These are phyloP conservation scores for Actenoides hombroni DNA, from an alignment of 2,113 vertebrate genomes.

Conservation along the genomic window DNA sequence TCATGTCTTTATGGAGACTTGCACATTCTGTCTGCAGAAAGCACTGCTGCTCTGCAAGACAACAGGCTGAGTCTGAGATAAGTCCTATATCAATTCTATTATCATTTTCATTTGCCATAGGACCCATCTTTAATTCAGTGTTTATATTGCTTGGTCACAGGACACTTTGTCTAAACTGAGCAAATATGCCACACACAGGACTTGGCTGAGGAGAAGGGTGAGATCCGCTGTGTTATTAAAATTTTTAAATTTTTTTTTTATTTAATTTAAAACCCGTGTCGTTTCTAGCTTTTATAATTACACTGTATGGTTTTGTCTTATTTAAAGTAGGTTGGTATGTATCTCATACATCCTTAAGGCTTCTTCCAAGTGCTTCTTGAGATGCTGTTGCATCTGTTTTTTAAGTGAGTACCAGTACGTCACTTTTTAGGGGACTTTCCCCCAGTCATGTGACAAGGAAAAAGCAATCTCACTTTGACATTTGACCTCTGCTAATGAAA, in stretches of 20 bases:
- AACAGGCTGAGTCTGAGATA: neutral
- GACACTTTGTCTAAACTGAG: neutral
- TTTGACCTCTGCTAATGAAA: constrained; percentile 51
- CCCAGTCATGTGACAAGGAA: neutral
- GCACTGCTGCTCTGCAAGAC: neutral
- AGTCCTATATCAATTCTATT: neutral
- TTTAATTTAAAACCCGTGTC: neutral
- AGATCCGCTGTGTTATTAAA: neutral
- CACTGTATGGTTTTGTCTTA: neutral
- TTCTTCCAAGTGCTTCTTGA: neutral
- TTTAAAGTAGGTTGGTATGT: neutral
- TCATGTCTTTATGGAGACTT: neutral
- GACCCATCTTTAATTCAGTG: neutral
- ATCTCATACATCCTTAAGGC: neutral
- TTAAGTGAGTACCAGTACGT: neutral
- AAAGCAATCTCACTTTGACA: neutral
- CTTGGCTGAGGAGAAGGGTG: neutral
- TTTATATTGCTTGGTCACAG: neutral
- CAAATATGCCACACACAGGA: neutral
- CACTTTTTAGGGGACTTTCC: neutral
- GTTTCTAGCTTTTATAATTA: neutral
- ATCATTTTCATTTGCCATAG: neutral
- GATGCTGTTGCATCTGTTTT: fast-evolving
- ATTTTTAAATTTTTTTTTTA: no score
- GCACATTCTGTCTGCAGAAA: neutral